Percentiles rank a stretch among this genome's conserved stretches.
Evolutionary conservation across 2,113 vertebrate genomes (phyloP).

Genomic region (Protobothrops mucrosquamatus): DNA sequence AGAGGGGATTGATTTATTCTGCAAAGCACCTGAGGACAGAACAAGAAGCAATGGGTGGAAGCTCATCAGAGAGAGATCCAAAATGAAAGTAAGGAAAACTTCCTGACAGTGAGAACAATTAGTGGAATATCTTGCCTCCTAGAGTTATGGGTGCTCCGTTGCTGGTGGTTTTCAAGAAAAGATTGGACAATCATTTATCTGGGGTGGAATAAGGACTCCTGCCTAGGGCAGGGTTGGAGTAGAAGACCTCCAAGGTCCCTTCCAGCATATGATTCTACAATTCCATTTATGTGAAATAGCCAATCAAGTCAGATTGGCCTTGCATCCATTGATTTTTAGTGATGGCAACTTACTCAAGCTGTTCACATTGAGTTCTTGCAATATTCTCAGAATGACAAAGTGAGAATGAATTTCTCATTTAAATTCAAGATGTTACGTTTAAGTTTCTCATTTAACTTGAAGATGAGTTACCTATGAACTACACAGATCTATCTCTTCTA

Average conservation of each 20-base stretch:
- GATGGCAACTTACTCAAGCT: background rate
- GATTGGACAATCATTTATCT: background rate
- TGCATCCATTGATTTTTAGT: background rate
- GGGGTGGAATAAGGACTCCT: background rate
- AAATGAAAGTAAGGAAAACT: no score
- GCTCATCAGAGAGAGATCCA: no score
- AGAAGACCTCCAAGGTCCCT: background rate
- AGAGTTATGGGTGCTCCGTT: background rate
- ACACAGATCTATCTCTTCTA: background rate
- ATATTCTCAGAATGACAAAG: background rate
- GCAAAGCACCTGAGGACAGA: no score
- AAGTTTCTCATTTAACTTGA: background rate
- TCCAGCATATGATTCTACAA: background rate
- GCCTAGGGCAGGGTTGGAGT: background rate
- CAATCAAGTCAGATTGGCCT: background rate
- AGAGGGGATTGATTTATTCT: no score
- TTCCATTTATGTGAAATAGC: background rate
- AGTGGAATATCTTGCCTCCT: background rate
- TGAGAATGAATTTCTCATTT: background rate
- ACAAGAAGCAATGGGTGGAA: no score
- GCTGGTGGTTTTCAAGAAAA: background rate
- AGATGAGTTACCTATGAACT: background rate
- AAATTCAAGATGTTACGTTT: background rate
- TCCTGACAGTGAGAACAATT: no score
- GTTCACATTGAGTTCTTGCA: background rate